Percentiles rank a stretch among this genome's conserved stretches.
Conservation (phyloP, 37 sponge, comb jelly and placozoan genomes). For the Cladorhizidae sp. region DNA sequence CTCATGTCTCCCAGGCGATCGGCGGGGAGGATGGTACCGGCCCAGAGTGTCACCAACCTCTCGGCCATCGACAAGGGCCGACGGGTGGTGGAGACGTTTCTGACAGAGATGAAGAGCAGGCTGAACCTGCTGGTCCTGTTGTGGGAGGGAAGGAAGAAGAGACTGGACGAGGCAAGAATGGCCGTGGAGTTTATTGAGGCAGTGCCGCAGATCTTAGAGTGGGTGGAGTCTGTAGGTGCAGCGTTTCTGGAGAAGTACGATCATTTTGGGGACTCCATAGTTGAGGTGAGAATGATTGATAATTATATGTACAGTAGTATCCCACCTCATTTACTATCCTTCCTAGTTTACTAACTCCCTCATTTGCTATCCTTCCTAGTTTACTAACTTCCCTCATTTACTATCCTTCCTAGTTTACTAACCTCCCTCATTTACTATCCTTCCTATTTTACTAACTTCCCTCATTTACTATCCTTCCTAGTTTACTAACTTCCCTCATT, state of each 20-base stretch:
- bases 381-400: too few relatives aligned
- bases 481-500: too few relatives aligned
- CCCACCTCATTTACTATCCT: too few relatives aligned
- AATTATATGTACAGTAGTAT: too few relatives aligned
- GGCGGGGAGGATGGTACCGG: neutral
- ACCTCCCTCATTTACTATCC: too few relatives aligned
- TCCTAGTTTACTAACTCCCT: too few relatives aligned
- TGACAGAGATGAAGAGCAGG: neutral
- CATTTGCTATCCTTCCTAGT: too few relatives aligned
- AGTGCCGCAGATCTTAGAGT: slow-evolving; percentile 36
- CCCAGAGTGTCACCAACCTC: neutral
- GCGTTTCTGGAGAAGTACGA: neutral
- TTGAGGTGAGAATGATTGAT: slow-evolving; percentile 30
- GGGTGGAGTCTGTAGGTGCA: slow-evolving; percentile 25
- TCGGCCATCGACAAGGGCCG: neutral
- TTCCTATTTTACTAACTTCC: too few relatives aligned
- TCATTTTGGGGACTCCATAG: slow-evolving; percentile 39
- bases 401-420: too few relatives aligned
- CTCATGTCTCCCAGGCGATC: slow-evolving; percentile 2
- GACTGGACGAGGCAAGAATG: slow-evolving; percentile 41
- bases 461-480: too few relatives aligned
- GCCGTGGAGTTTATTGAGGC: slow-evolving; percentile 49
- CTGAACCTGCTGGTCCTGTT: slow-evolving; percentile 11
- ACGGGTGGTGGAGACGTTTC: slow-evolving; percentile 1
- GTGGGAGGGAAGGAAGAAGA: slow-evolving; percentile 27